phyloP scores from a whole-genome alignment of 2,888 invertebrate genomes.

The Ormyrus rosae region DNA sequence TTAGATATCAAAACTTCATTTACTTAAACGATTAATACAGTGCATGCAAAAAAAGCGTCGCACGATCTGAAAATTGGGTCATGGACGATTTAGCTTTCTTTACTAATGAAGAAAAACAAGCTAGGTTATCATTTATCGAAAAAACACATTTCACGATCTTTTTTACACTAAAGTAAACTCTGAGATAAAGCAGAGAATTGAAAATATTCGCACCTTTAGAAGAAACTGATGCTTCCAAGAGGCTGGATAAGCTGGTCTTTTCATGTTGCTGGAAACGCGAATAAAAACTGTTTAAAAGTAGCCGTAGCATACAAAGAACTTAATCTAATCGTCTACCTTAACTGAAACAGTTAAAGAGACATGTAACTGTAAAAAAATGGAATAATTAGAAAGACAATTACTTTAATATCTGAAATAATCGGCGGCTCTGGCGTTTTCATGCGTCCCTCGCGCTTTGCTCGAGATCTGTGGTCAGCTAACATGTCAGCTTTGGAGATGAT shows the following conservation, averaged over 20 bases:
- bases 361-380: not conserved
- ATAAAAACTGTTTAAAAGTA: slow-evolving; percentile 31
- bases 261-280: slow-evolving; percentile 70
- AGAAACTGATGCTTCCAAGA: slow-evolving; percentile 74
- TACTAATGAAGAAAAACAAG: too few relatives aligned
- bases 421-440: slow-evolving; percentile 74
- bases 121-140: too few relatives aligned
- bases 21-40: not conserved
- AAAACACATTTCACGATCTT: not conserved
- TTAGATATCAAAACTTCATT: not conserved
- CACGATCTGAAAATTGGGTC: not conserved
- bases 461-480: not conserved
- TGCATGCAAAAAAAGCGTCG: slow-evolving; percentile 11
- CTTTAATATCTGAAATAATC: slow-evolving; percentile 73
- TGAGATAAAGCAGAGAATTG: slow-evolving; percentile 26
- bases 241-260: slow-evolving; percentile 75
- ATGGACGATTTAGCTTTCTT: not conserved
- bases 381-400: slow-evolving; percentile 62
- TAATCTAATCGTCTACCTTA: too few relatives aligned
- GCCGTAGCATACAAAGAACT: too few relatives aligned
- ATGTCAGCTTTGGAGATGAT: slow-evolving; percentile 6
- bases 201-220: slow-evolving; percentile 71
- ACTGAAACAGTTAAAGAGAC: too few relatives aligned
- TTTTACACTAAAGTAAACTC: slow-evolving; percentile 23
- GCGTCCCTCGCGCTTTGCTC: slow-evolving; percentile 62